Percentiles rank a stretch among this genome's conserved stretches.
Evolutionary conservation across 1,140 invertebrate genomes (phyloP).

Genomic region (Meteorus sp.): DNA sequence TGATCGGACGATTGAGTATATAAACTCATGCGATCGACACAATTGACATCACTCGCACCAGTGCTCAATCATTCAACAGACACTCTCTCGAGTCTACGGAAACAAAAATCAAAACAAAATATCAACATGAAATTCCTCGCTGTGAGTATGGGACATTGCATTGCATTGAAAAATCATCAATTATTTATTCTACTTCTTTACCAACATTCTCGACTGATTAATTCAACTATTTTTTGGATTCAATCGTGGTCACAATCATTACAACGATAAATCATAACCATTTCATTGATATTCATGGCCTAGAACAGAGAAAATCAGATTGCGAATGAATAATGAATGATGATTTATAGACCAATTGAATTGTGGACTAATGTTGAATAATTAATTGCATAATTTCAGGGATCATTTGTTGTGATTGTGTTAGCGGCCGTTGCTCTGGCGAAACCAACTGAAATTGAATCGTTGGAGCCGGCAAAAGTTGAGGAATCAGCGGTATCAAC

Average conservation of each 20-base stretch:
- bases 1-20: conserved; percentile 35
- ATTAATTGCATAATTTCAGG: conserved; percentile 3
- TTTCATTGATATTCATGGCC: too few relatives aligned
- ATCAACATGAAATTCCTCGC: conserved; percentile 48
- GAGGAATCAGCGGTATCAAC: conserved; percentile 29
- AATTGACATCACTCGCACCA: conserved; percentile 44
- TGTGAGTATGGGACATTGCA: conserved; percentile 37
- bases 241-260: too few relatives aligned
- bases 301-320: too few relatives aligned
- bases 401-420: conserved; percentile 38
- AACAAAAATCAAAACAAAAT: conserved; percentile 25
- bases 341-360: neutral
- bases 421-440: conserved; percentile 36
- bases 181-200: neutral
- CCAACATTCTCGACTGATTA: too few relatives aligned
- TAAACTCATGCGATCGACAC: conserved; percentile 31
- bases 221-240: too few relatives aligned
- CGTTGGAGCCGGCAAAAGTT: conserved; percentile 36
- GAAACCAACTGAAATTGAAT: conserved; percentile 41
- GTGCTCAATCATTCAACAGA: too few relatives aligned
- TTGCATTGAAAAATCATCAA: too few relatives aligned
- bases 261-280: too few relatives aligned
- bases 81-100: conserved; percentile 21
- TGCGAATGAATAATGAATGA: neutral
- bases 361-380: neutral